Conservation (phyloP, 2,113 vertebrate genomes). For the Alligator sinensis region DNA sequence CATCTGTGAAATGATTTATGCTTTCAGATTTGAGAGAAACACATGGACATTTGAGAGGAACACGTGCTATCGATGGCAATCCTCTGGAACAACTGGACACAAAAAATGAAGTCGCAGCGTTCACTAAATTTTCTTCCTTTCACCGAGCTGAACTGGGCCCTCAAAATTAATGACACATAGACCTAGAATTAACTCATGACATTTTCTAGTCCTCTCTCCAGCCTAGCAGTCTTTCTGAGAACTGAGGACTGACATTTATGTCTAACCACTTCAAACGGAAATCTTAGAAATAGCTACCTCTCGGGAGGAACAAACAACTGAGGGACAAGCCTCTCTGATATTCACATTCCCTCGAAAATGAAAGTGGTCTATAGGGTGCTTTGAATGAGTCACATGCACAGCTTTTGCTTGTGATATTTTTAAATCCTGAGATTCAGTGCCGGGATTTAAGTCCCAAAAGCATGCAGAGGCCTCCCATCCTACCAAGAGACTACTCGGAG, state of each 20-base stretch:
- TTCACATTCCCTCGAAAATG: constrained; percentile 49
- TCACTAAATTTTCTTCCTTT: not conserved
- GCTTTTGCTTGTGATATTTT: constrained; percentile 77
- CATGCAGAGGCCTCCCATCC: not conserved
- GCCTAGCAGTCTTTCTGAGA: constrained; percentile 28
- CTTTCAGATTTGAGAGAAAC: not conserved
- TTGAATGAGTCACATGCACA: constrained; percentile 69
- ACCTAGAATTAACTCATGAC: not conserved
- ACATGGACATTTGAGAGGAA: not conserved
- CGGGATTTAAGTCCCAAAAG: constrained; percentile 33
- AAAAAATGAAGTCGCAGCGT: accelerated
- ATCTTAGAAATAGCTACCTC: constrained; percentile 32
- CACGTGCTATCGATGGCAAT: not conserved
- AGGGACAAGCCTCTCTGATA: constrained; percentile 51
- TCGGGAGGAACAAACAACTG: constrained; percentile 51
- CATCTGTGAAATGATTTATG: not conserved
- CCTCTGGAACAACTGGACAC: not conserved
- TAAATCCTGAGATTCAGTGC: constrained; percentile 47
- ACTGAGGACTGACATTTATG: not conserved
- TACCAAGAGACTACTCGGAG: not conserved
- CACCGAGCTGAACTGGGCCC: not conserved
- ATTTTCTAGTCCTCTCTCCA: not conserved
- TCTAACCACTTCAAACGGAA: constrained; percentile 43
- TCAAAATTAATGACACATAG: not conserved
- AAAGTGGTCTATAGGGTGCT: constrained; percentile 42